phyloP scores from a whole-genome alignment of 2,888 invertebrate species.

The Dynastes hyllus region DNA sequence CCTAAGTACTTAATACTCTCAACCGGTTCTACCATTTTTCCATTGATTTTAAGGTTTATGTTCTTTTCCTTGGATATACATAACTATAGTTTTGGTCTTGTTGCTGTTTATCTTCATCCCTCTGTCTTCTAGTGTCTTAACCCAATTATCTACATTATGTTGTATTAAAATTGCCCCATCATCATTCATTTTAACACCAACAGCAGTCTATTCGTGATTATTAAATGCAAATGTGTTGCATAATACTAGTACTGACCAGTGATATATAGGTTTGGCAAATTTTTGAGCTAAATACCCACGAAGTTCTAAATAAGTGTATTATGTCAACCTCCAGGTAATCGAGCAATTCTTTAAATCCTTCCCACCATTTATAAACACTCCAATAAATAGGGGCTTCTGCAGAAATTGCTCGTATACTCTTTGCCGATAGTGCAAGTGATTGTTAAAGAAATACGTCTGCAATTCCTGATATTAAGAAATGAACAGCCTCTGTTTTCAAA shows the following conservation, averaged over 20 bases:
- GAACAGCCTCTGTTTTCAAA: too few species aligned
- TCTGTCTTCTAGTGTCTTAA: slow-evolving; percentile 73
- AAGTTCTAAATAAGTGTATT: slow-evolving; percentile 91
- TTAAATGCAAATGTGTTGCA: slow-evolving; percentile 94
- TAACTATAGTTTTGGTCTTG: slow-evolving; percentile 58
- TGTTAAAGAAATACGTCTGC: slow-evolving; percentile 92
- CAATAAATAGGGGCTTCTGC: slow-evolving; percentile 92
- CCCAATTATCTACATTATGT: slow-evolving; percentile 89
- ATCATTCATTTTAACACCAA: slow-evolving; percentile 90
- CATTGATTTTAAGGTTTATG: too few species aligned
- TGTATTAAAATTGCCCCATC: slow-evolving; percentile 85
- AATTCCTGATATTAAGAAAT: slow-evolving; percentile 79
- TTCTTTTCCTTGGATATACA: too few species aligned
- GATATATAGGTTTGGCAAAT: slow-evolving; percentile 85
- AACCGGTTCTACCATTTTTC: too few species aligned
- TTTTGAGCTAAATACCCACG: slow-evolving; percentile 92
- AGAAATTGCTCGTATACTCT: slow-evolving; percentile 88
- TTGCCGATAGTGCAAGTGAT: slow-evolving; percentile 83
- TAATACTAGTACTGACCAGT: slow-evolving; percentile 83
- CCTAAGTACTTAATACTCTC: too few species aligned
- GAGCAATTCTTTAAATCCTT: slow-evolving; percentile 87
- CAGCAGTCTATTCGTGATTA: slow-evolving; percentile 84
- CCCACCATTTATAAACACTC: slow-evolving; percentile 91
- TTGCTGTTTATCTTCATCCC: too few species aligned
- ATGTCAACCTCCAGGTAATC: slow-evolving; percentile 87